Conservation (phyloP, 2,797 vertebrate genomes). For the Babyrousa celebensis region DNA sequence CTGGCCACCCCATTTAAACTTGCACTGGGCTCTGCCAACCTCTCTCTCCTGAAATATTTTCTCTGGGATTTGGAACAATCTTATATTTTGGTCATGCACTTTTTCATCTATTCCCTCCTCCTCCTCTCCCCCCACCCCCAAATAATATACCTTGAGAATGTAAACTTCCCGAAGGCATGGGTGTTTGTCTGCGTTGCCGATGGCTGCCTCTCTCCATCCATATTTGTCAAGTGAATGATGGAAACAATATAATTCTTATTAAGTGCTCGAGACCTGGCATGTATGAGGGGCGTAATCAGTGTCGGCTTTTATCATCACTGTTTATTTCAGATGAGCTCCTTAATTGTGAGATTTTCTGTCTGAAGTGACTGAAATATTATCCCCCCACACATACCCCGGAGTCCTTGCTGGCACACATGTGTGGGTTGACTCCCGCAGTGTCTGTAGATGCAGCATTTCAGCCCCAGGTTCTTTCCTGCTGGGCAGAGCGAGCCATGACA, state of each 20-base stretch:
- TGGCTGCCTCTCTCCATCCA: not conserved
- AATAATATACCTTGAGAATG: not conserved
- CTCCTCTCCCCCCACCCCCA: too few relatives aligned
- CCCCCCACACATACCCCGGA: not conserved
- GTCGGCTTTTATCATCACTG: not conserved
- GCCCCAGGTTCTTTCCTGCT: not conserved
- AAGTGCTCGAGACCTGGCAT: not conserved
- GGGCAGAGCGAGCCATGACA: constrained; percentile 25
- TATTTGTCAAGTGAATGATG: not conserved
- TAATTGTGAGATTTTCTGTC: constrained; percentile 40
- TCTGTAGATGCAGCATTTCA: not conserved
- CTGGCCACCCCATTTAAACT: not conserved
- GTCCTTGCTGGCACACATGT: not conserved
- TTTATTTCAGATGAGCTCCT: constrained; percentile 43
- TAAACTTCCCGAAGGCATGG: not conserved
- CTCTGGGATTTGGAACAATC: not conserved
- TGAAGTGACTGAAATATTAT: not conserved
- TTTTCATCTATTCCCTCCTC: not conserved
- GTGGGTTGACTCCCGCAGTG: not conserved
- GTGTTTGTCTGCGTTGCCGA: not conserved
- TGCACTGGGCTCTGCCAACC: too few relatives aligned
- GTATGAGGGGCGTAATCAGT: not conserved
- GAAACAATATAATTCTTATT: not conserved
- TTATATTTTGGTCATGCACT: not conserved
- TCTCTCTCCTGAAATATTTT: not conserved